Conservation (phyloP, 2,797 vertebrate genomes). For the Morus bassanus region DNA sequence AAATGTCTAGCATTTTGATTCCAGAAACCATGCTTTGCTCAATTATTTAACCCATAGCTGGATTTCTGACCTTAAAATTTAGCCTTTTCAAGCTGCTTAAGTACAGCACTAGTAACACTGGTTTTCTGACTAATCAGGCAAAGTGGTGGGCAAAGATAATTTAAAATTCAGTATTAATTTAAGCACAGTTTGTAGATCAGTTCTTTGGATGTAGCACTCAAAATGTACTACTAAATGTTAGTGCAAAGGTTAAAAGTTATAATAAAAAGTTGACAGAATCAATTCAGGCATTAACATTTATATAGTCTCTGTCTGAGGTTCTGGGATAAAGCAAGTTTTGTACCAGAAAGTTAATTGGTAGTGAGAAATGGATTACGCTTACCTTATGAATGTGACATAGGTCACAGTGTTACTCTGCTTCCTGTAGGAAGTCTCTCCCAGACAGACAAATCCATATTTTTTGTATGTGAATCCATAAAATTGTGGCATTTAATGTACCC, state of each 20-base stretch:
- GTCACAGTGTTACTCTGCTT: background rate
- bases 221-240: background rate
- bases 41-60: background rate
- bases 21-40: background rate
- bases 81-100: background rate
- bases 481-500: background rate
- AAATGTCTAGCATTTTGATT: background rate
- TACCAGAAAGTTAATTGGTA: background rate
- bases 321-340: background rate
- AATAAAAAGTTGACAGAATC: background rate
- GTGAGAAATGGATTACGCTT: background rate
- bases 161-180: conserved; percentile 1
- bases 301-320: background rate
- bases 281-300: background rate
- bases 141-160: background rate
- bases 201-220: background rate
- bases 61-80: background rate
- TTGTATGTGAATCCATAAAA: background rate
- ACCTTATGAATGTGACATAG: background rate
- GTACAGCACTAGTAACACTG: background rate
- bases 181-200: background rate
- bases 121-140: background rate
- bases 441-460: background rate
- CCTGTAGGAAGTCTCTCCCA: background rate
- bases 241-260: background rate